Base-by-base conservation (phyloP, 2,888 invertebrate species). In the Dendrolimus pini region DNA sequence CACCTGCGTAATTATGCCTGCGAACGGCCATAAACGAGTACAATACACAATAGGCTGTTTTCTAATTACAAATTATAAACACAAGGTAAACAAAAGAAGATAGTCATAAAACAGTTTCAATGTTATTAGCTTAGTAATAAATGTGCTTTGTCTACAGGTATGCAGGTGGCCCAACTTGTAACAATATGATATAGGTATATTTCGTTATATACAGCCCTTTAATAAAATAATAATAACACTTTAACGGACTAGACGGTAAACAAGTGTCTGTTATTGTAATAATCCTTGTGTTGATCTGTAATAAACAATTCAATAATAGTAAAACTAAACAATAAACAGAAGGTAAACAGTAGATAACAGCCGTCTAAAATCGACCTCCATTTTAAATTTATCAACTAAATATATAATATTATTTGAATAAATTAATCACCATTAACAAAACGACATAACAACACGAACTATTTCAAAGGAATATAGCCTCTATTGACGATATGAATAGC, bases 391-490 rank as follows among this genome's bases (percentile, higher is more conserved):
- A 71, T 71, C 69, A 74, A 76, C 73, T 74, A 77, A 78, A 78
- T 69, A 78, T 69, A 69, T 75, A 71, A 79, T 78, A 80, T 77
- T 80, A 82, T 83, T 83, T 83, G 78, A 81, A 83, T 83, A 82
- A 77, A 82, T 82, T 77, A 71, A 66, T 64, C 55, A 63, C 1
- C 1, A 0, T 0, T 0, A 1, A 58, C 30, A 52, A 7, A 56
- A 53, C n/a, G 41, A 41, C 52, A 9, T 52, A 56, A 52, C 52
- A 52, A 7, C 41, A 9, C 47, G 9, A 10, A 12, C 2, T 9
- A 12, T 47, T 41, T 53, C 14, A 56, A 7, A 47, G n/a, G 7
- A 56, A 56, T 41, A 30, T 13, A 12, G 41, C 12, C 8, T 52
- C 41, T 52, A 56, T 3, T 9, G 13, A 7, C 1, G 8, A n/a